Evolutionary conservation across 2,888 invertebrate genomes (phyloP).

Genomic region (Sminthurinus aureus): DNA sequence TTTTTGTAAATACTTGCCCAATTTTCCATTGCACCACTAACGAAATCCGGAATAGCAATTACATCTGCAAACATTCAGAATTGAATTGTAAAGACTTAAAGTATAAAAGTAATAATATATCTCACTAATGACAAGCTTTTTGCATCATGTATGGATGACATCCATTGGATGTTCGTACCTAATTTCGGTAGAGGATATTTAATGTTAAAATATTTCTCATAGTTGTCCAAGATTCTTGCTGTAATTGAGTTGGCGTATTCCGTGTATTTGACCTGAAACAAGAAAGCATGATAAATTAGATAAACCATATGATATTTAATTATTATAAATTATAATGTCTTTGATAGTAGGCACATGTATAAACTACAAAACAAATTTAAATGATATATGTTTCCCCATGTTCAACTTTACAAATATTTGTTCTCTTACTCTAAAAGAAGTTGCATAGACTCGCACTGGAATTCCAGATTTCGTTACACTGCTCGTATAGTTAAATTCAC

Average conservation of each 20-base stretch:
- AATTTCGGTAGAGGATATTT: conserved; percentile 91
- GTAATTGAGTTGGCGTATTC: conserved; percentile 69
- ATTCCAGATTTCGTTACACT: conserved; percentile 68
- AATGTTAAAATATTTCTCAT: conserved; percentile 83
- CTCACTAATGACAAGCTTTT: neutral
- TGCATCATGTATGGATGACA: neutral
- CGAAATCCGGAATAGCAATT: conserved; percentile 87
- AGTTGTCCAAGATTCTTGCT: conserved; percentile 68
- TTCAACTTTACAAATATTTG: neutral
- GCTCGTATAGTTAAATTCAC: conserved; percentile 77
- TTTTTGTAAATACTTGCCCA: conserved; percentile 68
- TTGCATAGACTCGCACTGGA: conserved; percentile 77
- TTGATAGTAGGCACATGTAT: too few species aligned
- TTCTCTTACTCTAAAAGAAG: conserved; percentile 69
- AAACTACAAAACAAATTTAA: too few species aligned
- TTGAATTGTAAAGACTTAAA: neutral
- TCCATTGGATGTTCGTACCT: too few species aligned
- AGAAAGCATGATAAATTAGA: neutral
- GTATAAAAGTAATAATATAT: neutral
- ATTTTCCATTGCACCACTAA: conserved; percentile 86
- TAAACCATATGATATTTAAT: neutral
- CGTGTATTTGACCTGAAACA: conserved; percentile 70
- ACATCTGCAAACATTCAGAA: conserved; percentile 70
- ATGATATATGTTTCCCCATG: too few species aligned
- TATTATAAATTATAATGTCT: too few species aligned